Evolutionary conservation across 1,140 invertebrate genomes (phyloP), one percentile per base, ranked within the genome.

Genomic region (Drosophila cardini): DNA sequence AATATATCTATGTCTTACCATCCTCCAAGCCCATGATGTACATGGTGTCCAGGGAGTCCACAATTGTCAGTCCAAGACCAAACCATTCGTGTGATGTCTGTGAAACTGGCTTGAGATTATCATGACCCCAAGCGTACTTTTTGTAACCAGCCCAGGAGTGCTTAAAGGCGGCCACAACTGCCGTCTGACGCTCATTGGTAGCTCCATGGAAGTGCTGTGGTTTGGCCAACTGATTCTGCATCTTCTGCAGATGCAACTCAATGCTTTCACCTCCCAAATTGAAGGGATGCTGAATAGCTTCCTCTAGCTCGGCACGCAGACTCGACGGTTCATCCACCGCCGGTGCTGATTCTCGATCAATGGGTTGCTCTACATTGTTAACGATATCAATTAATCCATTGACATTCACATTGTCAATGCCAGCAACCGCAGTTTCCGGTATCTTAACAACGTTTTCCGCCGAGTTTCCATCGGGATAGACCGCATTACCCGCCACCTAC

Each of bases 81-180:
- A 99, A 98, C 98, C 98, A 99, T 91, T 98, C 97, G 60, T 95
- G 94, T 63, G 95, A 95, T 64, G 94, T 93, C 70, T 94, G 95
- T 3, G 96, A 96, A 40, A 99, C 95, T 0, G 98, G 98, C 86
- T 96, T 97, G 3, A 99, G 93, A 87, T 98, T 97, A 92, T 99
- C 98, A 84, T 98, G 96, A 5, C 98, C 98, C 98, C 98, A 99
- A 4, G 98, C 98, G 93, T 95, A 97, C 71, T 95, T 94, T 90
- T 96, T 96, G 90, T 99, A 99, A 0, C 96, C 97, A 65, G 93
- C 94, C 98, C 98, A 99, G 0, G 98, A 98, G 93, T 98, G 97
- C 81, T 94, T 95, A 79, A 98, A 97, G 15, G 97, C 97, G 18
- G 95, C 94, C 0, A 98, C 95, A 13, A 99, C 95, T 7, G 96